Conservation (phyloP, 2,797 vertebrate genomes). For the Sebastes hopkinsi region DNA sequence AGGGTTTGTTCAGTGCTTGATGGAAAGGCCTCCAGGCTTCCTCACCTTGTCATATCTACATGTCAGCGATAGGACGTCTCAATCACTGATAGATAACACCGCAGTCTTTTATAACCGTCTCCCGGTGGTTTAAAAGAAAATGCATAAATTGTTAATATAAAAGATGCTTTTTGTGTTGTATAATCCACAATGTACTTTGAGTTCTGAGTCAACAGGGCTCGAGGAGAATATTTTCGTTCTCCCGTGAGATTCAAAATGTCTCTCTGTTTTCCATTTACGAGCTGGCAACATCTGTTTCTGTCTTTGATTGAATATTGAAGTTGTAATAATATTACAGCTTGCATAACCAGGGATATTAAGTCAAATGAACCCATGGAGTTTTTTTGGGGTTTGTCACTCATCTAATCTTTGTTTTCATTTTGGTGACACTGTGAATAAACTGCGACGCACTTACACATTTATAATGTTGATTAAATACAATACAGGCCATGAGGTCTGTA, state of each 20-base stretch:
- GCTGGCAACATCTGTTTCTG: conserved; percentile 30
- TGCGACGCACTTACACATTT: background rate
- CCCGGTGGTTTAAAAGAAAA: conserved; percentile 24
- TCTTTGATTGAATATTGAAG: conserved; percentile 28
- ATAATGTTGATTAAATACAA: background rate
- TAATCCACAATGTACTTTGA: conserved; percentile 36
- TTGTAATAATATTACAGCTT: background rate
- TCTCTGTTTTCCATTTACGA: conserved; percentile 8
- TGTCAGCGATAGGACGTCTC: conserved; percentile 55
- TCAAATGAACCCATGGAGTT: conserved; percentile 2
- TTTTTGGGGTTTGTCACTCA: background rate
- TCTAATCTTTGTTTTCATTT: conserved; percentile 7
- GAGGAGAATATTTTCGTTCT: conserved; percentile 31
- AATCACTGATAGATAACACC: conserved; percentile 51
- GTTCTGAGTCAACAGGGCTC: conserved; percentile 20
- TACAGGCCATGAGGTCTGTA: background rate
- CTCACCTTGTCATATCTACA: conserved; percentile 39
- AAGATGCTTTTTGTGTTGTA: conserved; percentile 47
- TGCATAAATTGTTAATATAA: conserved; percentile 55
- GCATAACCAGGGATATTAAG: conserved; percentile 10
- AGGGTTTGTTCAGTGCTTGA: conserved; percentile 56
- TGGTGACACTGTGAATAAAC: background rate
- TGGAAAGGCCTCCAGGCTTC: conserved; percentile 41
- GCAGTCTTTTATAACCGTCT: conserved; percentile 3
- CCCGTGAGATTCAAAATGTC: conserved; percentile 28